phyloP scores from a whole-genome alignment of 2,888 invertebrate genomes.

The Lithodes maja region DNA sequence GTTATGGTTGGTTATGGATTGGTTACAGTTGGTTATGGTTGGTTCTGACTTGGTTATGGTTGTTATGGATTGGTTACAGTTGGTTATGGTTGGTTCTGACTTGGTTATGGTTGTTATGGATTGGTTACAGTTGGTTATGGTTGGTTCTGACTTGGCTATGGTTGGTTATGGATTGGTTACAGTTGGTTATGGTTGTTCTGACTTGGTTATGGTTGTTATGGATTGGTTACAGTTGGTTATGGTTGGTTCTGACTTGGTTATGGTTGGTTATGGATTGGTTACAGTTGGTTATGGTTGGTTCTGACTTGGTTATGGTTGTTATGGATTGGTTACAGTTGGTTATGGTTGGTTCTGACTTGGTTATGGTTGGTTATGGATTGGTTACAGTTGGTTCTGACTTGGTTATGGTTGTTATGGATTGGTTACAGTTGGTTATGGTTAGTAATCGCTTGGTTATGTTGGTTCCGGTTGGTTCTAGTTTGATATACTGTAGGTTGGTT shows the following conservation, averaged over 20 bases:
- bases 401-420: background rate
- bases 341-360: background rate
- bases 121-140: background rate
- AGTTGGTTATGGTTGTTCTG: background rate
- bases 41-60: too few species aligned
- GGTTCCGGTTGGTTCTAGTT: background rate
- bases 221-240: background rate
- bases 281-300: too few species aligned
- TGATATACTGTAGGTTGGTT: background rate
- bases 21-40: too few species aligned
- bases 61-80: too few species aligned
- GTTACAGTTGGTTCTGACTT: background rate
- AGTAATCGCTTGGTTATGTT: background rate
- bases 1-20: too few species aligned
- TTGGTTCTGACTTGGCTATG: too few species aligned
- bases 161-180: too few species aligned
- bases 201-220: background rate
- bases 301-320: too few species aligned
- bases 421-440: background rate
- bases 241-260: background rate
- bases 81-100: too few species aligned
- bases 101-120: too few species aligned
- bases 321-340: too few species aligned
- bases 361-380: background rate
- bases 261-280: too few species aligned